These are phyloP conservation scores for Anabas testudineus DNA, from an alignment of 2,797 vertebrate species.

Conservation along the genomic window DNA sequence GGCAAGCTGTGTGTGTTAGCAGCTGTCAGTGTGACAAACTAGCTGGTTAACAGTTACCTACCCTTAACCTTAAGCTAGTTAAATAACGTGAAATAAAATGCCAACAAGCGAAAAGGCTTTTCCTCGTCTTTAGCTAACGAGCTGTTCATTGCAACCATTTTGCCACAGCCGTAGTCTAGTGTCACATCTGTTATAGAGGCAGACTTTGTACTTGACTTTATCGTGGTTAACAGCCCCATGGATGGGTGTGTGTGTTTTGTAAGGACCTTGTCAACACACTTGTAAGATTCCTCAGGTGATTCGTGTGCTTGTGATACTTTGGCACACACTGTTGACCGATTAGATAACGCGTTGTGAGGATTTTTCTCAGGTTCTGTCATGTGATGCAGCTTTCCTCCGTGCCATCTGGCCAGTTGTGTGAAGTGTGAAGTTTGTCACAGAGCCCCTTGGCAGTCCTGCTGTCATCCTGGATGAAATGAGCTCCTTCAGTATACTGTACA, in stretches of 20 bases:
- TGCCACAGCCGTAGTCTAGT: background rate
- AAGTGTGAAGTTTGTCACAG: conserved; percentile 24
- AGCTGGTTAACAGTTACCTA: conserved; percentile 19
- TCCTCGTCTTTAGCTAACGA: background rate
- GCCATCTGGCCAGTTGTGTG: conserved; percentile 20
- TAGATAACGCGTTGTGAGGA: conserved; percentile 36
- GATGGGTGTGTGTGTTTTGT: conserved; percentile 21
- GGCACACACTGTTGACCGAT: conserved; percentile 2
- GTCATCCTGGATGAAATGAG: background rate
- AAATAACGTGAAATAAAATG: background rate
- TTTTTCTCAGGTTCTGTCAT: conserved; percentile 52
- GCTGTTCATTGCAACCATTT: conserved; percentile 1
- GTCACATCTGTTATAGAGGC: background rate
- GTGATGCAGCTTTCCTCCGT: conserved; percentile 56
- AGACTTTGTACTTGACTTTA: conserved; percentile 55
- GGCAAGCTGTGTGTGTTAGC: background rate
- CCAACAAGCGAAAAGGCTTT: background rate
- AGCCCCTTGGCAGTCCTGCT: conserved; percentile 22
- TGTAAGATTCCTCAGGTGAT: conserved; percentile 40
- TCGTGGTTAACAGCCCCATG: conserved; percentile 1
- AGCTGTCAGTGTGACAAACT: conserved; percentile 25
- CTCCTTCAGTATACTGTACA: background rate
- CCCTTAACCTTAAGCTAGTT: no score
- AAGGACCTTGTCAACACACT: conserved; percentile 1
- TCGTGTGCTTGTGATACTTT: background rate